Evolutionary conservation across 2,797 vertebrate species (phyloP), one percentile per base, ranked within the genome.

Genomic region (Girardinus metallicus): DNA sequence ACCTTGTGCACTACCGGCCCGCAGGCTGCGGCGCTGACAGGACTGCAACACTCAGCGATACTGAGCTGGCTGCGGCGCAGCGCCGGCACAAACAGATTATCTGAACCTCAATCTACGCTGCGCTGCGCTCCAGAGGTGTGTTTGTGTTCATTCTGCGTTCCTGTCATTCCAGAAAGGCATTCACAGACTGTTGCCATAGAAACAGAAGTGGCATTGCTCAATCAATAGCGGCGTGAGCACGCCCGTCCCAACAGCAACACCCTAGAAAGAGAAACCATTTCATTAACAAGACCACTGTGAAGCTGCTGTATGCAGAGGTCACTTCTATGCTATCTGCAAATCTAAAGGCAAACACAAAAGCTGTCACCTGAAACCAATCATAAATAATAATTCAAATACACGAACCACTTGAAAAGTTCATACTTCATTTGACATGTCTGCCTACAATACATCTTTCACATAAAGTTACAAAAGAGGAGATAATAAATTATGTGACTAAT

Each of bases 231-330:
- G 86, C 68, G 73, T 77, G 85, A 86, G 81, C 85, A 84, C 83
- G 89, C 82, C 85, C 85, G 72, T 91, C 80, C 47, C 88, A 74
- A 83, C 73, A 74, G 86, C 70, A 91, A 92, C 86, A 53, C 71
- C 73, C 73, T 68, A 64, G 89, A 91, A 91, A 87, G 85, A 92
- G 84, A 88, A 91, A 87, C 78, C 80, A 88, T 76, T 90, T 87
- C 73, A 83, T 77, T 75, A 83, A 85, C 78, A 92, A 86, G 89
- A 92, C 90, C 90, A 86, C 82, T 86, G 70, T 88, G 79, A 74
- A 80, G 81, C 41, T 23, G 44, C 68, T 76, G 79, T 86, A 85
- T 80, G 71, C 12, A 31, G 73, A 53, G 44, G 51, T 41, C 23
- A 43, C 18, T 43, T 57, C 51, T 15, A 15, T 15, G 23, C 41